Percentiles rank a stretch among this genome's conserved stretches.
phyloP scores from a whole-genome alignment of 2,113 vertebrate species.

The Syngnathus typhle region DNA sequence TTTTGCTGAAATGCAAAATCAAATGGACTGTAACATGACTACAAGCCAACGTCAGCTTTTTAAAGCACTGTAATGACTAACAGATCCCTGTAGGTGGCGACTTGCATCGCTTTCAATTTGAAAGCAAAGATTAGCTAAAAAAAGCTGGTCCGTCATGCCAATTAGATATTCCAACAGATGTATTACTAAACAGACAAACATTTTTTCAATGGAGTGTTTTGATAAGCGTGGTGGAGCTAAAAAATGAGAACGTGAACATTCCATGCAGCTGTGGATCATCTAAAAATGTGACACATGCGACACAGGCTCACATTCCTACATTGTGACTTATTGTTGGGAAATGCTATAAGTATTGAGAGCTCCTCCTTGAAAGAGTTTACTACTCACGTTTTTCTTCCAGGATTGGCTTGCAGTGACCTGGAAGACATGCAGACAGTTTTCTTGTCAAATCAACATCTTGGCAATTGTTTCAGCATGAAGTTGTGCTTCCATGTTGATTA shows the following conservation, averaged over 20 bases:
- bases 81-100: no score
- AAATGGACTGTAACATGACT: background rate
- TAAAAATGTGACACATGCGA: constrained; percentile 51
- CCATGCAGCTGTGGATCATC: constrained; percentile 57
- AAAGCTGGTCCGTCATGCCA: no score
- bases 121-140: no score
- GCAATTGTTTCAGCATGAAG: background rate
- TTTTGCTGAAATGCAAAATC: constrained; percentile 62
- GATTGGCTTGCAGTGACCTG: constrained; percentile 73
- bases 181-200: no score
- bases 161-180: no score
- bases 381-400: constrained; percentile 71
- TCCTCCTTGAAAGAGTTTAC: background rate
- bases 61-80: no score
- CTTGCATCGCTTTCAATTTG: no score
- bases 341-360: background rate
- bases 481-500: no score
- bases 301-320: constrained; percentile 32
- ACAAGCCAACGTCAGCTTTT: no score
- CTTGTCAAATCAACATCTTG: background rate
- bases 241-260: constrained; percentile 67
- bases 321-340: constrained; percentile 2
- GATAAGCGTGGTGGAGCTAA: constrained; percentile 46
- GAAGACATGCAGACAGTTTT: constrained; percentile 46
- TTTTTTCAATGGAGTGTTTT: background rate